Evolutionary conservation across 2,797 vertebrate genomes (phyloP).

Genomic region (Epinephelus coioides): DNA sequence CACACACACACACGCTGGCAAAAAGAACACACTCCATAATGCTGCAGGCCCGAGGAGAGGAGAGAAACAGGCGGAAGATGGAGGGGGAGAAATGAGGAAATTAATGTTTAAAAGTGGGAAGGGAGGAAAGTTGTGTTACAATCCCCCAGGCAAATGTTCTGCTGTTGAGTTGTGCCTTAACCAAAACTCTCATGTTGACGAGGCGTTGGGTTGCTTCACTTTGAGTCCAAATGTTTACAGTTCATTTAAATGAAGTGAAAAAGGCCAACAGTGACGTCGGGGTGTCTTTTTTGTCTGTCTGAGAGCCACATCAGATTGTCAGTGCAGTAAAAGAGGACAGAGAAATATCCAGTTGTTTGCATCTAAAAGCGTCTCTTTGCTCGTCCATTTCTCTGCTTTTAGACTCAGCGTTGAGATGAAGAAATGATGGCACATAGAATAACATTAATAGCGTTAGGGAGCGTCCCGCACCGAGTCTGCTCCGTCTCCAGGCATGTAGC

Average conservation of each 20-base stretch:
- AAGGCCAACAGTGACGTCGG: neutral
- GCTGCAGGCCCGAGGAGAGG: slow-evolving; percentile 11
- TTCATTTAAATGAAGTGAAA: neutral
- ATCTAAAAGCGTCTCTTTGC: slow-evolving; percentile 18
- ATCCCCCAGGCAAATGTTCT: slow-evolving; percentile 18
- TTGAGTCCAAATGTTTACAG: neutral
- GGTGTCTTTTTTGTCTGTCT: slow-evolving; percentile 23
- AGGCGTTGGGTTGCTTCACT: slow-evolving; percentile 6
- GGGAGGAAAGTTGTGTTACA: slow-evolving; percentile 22
- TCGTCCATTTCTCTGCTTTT: slow-evolving; percentile 16
- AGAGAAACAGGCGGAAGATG: slow-evolving; percentile 8
- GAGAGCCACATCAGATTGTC: slow-evolving; percentile 77
- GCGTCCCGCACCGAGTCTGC: slow-evolving; percentile 1
- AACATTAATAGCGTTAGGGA: slow-evolving; percentile 21
- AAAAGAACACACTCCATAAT: slow-evolving; percentile 13
- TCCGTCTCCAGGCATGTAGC: slow-evolving; percentile 20
- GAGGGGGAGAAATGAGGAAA: slow-evolving; percentile 2
- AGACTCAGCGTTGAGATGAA: slow-evolving; percentile 35
- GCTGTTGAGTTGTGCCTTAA: neutral
- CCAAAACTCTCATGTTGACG: neutral
- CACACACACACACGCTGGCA: slow-evolving; percentile 8
- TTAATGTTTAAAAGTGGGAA: slow-evolving; percentile 28
- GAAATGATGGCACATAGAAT: slow-evolving; percentile 42
- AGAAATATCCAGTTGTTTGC: slow-evolving; percentile 18
- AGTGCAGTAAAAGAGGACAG: slow-evolving; percentile 68